phyloP scores from a whole-genome alignment of 2,113 vertebrate species.

The Petromus typicus region DNA sequence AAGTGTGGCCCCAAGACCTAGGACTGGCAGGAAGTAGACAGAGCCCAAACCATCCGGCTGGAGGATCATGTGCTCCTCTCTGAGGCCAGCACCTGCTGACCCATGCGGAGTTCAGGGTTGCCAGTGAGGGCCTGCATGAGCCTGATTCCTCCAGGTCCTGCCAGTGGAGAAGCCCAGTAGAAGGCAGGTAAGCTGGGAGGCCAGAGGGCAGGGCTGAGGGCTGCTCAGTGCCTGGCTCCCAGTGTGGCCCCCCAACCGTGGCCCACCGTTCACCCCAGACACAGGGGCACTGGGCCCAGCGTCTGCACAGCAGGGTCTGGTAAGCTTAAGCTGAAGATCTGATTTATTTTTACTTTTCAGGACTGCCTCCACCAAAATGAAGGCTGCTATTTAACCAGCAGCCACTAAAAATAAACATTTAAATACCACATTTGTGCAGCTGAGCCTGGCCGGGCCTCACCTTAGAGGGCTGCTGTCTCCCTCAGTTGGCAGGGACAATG shows the following conservation, averaged over 20 bases:
- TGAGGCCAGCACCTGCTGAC: not conserved
- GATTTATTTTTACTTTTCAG: conserved; percentile 68
- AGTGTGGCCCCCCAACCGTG: not conserved
- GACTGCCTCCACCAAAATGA: conserved; percentile 15
- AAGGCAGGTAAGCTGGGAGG: not conserved
- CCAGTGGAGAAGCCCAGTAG: accelerated
- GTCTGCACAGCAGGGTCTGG: not conserved
- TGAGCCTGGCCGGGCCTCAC: accelerated
- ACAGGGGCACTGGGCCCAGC: not conserved
- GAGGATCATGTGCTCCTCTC: not conserved
- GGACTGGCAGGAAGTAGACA: not conserved
- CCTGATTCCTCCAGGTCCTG: not conserved
- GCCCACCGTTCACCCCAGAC: not conserved
- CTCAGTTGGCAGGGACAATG: not conserved
- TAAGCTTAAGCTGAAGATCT: not conserved
- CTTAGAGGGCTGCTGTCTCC: not conserved
- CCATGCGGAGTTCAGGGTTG: not conserved
- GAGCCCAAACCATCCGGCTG: not conserved
- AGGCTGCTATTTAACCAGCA: conserved; percentile 56
- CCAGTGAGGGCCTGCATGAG: accelerated
- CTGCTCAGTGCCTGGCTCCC: not conserved
- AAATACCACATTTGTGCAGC: conserved; percentile 46
- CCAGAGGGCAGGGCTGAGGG: not conserved
- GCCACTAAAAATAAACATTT: conserved; percentile 76
- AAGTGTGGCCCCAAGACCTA: too few relatives aligned